Base-by-base conservation (phyloP, 2,888 invertebrate genomes). In the Melipona beecheii region DNA sequence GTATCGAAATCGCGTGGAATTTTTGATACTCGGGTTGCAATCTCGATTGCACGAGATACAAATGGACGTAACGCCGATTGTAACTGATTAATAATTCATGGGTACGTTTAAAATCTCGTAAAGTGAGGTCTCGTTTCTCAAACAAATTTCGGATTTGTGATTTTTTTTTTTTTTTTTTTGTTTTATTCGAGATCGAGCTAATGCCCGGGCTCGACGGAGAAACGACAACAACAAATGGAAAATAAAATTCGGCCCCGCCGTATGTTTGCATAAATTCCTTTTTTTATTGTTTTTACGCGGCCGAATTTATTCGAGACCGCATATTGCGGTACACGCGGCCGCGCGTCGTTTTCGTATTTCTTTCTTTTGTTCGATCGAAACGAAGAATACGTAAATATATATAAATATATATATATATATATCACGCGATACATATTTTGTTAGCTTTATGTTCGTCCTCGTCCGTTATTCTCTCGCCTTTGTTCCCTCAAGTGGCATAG, bases 361-460 rank as follows among this genome's bases (percentile, higher is more conserved):
- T 71, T 6, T 58, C 49, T 75, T 79, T 64, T 31, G n/a, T 54
- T 62, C 50, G 52, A 58, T 70, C 43, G 52, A 65, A 85, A 85
- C 58, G 52, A 56, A 43, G 73, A 74, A 74, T 74, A 52, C 43
- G n/a, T 24, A 31, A 6, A n/a, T 27, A 21, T 31, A 21, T 2
- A n/a, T 54, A 50, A n/a, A 27, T 36, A 36, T 19, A 31, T 27
- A 15, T 27, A 21, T 2, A 15, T 31, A 21, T 0, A 15, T 54
- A 50, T 27, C 36, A 21, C n/a, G 21, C 56, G 56, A 65, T 43
- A 65, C n/a, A 27, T 52, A 73, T 58, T n/a, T 43, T 56, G 62
- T 52, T 64, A 50, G 17, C 43, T 68, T 24, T 27, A 4, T 58
- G 21, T 58, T 36, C 21, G 31, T 52, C 50, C 31, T 19, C 11